Percentiles rank a stretch among this genome's conserved stretches.
Evolutionary conservation across 1,140 invertebrate species (phyloP).

Genomic region (Drosophila bocqueti): DNA sequence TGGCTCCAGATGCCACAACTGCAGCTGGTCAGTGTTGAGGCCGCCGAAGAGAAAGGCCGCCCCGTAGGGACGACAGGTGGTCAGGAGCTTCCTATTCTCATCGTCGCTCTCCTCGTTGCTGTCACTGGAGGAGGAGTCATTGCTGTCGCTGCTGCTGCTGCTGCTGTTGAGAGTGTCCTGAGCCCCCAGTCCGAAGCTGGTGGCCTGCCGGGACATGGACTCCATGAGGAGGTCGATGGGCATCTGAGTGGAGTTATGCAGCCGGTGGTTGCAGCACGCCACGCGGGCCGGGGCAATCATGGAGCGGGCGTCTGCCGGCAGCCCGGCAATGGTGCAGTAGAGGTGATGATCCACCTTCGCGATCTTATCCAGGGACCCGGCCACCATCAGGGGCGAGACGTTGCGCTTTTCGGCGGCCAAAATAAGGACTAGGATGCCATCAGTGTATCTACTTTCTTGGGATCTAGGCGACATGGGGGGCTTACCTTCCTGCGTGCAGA

Average conservation of each 20-base stretch:
- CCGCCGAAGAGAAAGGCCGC: not conserved
- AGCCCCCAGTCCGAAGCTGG: not conserved
- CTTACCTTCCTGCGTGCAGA: not conserved
- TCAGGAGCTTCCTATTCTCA: not conserved
- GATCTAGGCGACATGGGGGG: not conserved
- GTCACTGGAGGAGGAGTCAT: not conserved
- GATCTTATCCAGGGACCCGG: not conserved
- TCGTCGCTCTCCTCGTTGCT: not conserved
- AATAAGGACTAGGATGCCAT: not conserved
- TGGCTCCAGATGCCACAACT: not conserved
- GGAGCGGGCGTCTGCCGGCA: not conserved
- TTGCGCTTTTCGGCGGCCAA: constrained; percentile 1
- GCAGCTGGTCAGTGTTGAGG: not conserved
- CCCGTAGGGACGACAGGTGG: not conserved
- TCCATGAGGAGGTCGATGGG: not conserved
- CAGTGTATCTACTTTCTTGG: too few species aligned
- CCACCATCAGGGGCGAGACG: not conserved
- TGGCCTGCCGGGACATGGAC: not conserved
- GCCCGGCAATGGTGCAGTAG: not conserved
- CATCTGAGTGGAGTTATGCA: not conserved
- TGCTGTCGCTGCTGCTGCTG: not conserved
- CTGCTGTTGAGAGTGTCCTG: too few species aligned
- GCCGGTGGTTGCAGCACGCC: not conserved
- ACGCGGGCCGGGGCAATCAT: not conserved
- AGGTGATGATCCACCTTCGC: not conserved